Base-by-base conservation (phyloP, 2,113 vertebrate genomes). In the Stomatorhinus ivindoensis region DNA sequence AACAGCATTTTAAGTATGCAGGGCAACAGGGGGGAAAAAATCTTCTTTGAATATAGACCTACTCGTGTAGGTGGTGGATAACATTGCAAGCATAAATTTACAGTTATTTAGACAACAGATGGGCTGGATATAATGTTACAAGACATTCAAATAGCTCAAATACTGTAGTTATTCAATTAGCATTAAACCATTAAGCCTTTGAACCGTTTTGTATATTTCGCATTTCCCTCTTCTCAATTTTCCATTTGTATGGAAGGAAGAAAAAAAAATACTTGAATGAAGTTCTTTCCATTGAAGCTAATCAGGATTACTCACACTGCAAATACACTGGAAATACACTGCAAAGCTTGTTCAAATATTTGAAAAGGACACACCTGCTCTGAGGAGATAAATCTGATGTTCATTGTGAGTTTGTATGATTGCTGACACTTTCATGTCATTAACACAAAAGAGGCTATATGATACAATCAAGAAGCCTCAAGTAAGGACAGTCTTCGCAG, bases 361-460 rank as follows among this genome's bases (percentile, higher is more conserved):
- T 82, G 19, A 73, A 21, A 50, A 53, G 73, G 69, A 83, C 27
- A 88, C 87, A 88, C 19, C 89, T 88, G 51, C 27, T 31, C 39
- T 8, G 6, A 53, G 42, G 27, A 83, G 19, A 83, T 19, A 39
- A 47, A 24, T 46, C 82, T 84, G 46, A 48, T 53, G 89, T 35
- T n/a, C 89, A 87, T 48, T 88, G 42, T 48, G 4, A 76, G 27
- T 76, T 76, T 39, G 61, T 76, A 17, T 82, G 5, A 27, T 47
- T 47, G 39, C 83, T 53, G 55, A 51, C 21, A 53, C 65, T n/a
- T 53, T 55, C 73, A 89, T 19, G 80, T 88, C 31, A 88, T 19
- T 51, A 53, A 51, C n/a, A 76, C 42, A 73, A 48, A 46, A 8
- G 31, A 51, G 61, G 1, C 47, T 3, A 2, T 24, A 88, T 6